Evolutionary conservation across 1,140 invertebrate genomes (phyloP), one percentile per base, ranked within the genome.

Genomic region (Listronotus oregonensis): DNA sequence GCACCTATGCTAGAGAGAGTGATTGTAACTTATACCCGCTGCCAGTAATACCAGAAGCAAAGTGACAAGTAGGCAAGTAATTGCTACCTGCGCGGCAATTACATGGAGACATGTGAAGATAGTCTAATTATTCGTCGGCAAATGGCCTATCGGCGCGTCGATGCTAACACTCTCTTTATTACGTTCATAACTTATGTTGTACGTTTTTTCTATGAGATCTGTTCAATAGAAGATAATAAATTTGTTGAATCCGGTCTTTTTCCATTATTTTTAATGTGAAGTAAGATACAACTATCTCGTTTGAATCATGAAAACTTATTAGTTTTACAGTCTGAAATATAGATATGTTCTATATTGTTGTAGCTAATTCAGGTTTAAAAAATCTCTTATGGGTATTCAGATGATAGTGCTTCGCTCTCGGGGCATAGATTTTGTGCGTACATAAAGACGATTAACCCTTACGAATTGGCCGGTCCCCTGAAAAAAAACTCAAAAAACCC

Each of bases 101-200:
- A 63, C 21, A 18, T 37, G 61, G 18, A 42, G 51, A 63, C 61
- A 44, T 55, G 61, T 55, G 40, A 55, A 54, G 61, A 63, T 63
- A 63, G 50, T 63, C 39, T 63, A 63, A 63, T 63, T 63, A 63
- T 63, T 63, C 44, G 50, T 55, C 39, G 61, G 52, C 50, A 63
- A 50, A 63, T 63, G 61, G 50, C 50, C 39, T 63, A 63, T 63
- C 61, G 46, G 21, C 6, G 12, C 32, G 34, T 21, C 51, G 15
- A 52, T 52, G 50, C 50, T 52, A 52, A 42, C 58, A 46, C 58
- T 60, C 47, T 60, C 47, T 60, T 60, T 60, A 60, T 60, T 60
- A 60, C 34, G 11, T 14, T 34, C 44, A 60, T 60, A 60, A 50
- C 34, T 60, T 40, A 51, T 49, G 44, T 47, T 15, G 31, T 31